Base-by-base conservation (phyloP, 2,888 invertebrate genomes). In the Mactromeris polynyma region DNA sequence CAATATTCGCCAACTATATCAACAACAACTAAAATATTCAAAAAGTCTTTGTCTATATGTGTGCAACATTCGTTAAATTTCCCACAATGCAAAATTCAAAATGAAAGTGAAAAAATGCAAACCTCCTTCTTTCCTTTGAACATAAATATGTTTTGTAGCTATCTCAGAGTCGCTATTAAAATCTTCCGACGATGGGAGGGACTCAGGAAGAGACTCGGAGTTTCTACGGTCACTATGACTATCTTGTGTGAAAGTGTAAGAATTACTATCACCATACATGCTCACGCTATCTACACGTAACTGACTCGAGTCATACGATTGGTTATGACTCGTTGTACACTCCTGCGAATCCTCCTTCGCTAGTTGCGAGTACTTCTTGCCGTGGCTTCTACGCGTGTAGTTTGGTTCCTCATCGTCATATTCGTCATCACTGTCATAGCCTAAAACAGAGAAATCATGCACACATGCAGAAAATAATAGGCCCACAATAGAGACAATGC, bases 371-470 rank as follows among this genome's bases (percentile, higher is more conserved):
- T 96, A 96, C 93, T 95, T 95, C 95, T 95, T 96, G 89, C 95
- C 96, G 78, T 94, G 94, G 91, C 93, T 95, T 89, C 94, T 92
- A 51, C 95, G 94, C 78, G 94, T 94, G 92, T 95, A 95, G 85
- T 90, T 93, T 78, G 94, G 91, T 84, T 93, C 94, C 51, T 94
- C 94, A 51, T 91, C 92, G 83, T 95, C 94, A 85, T 94, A 95
- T 86, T 94, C 94, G 87, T 96, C 96, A 91, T 96, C 96, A 58
- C 95, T 94, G 91, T 96, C 96, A 94, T 95, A 96, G 89, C 96
- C 96, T 96, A 96, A 80, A 96, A 95, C 93, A 89, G 89, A 93
- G 85, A 78, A 88, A 82, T 82, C 83, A 83, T 83, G 83, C 83
- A 83, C 11, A 40, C 83, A 83, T 83, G 83, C 83, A 83, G 83